Evolutionary conservation across 2,888 invertebrate species (phyloP).

Genomic region (Oxyteleia sp.): DNA sequence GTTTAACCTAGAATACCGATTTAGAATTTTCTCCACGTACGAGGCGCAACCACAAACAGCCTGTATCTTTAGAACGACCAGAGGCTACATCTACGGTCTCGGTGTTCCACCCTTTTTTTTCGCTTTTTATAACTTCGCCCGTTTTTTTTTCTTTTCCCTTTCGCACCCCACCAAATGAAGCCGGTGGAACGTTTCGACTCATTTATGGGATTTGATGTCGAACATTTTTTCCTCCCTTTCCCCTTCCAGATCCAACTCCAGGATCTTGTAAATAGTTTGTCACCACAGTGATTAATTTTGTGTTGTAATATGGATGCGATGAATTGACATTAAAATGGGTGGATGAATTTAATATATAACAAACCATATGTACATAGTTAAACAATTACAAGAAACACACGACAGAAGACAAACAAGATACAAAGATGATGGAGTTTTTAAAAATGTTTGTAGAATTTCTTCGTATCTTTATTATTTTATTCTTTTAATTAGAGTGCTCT

Average conservation of each 20-base stretch:
- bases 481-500: too few species aligned
- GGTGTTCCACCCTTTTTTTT: constrained; percentile 33
- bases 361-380: not conserved
- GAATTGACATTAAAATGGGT: too few species aligned
- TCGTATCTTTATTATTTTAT: too few species aligned
- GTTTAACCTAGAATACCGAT: constrained; percentile 71
- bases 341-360: too few species aligned
- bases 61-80: constrained; percentile 68
- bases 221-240: not conserved
- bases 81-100: constrained; percentile 30
- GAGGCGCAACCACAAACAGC: constrained; percentile 45
- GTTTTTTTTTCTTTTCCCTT: constrained; percentile 2
- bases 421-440: too few species aligned
- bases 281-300: constrained; percentile 19
- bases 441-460: too few species aligned
- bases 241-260: not conserved
- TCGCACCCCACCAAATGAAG: too few species aligned
- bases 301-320: too few species aligned
- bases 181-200: too few species aligned
- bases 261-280: constrained; percentile 19
- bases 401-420: too few species aligned
- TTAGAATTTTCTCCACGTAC: constrained; percentile 69
- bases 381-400: too few species aligned
- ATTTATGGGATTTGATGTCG: not conserved
- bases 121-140: constrained; percentile 55